Conservation (phyloP, 2,888 invertebrate species). For the Melinopterus prodromus region DNA sequence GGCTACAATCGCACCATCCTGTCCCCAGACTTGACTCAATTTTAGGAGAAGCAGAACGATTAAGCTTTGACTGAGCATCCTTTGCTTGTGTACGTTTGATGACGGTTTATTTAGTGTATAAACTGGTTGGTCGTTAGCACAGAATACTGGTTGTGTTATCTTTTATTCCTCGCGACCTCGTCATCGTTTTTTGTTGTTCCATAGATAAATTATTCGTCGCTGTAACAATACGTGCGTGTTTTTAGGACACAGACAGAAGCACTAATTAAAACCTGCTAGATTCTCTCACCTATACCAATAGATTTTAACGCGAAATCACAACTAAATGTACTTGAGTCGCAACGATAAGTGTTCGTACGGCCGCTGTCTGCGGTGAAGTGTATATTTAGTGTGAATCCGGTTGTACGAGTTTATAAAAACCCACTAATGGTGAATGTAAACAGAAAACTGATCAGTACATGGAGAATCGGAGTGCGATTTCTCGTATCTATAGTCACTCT, state of each 20-base stretch:
- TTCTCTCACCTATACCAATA: not conserved
- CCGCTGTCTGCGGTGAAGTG: not conserved
- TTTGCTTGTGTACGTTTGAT: not conserved
- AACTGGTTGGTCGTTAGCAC: not conserved
- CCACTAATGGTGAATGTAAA: conserved; percentile 20
- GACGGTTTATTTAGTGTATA: not conserved
- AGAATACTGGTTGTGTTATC: not conserved
- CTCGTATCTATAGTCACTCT: not conserved
- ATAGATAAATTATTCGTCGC: not conserved
- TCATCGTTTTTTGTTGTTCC: not conserved
- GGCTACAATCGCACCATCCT: not conserved
- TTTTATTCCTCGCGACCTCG: conserved; percentile 4
- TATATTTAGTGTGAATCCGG: conserved; percentile 9
- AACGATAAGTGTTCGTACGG: not conserved
- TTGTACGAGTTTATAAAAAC: conserved; percentile 17
- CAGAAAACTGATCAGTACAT: conserved; percentile 7
- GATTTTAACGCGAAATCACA: not conserved
- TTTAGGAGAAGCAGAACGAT: not conserved
- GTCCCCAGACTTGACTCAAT: not conserved
- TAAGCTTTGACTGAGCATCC: not conserved
- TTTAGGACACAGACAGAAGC: not conserved
- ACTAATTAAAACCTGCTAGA: not conserved
- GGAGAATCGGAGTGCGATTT: conserved; percentile 4
- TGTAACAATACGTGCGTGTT: not conserved
- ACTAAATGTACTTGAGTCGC: not conserved